phyloP scores from a whole-genome alignment of 1,140 invertebrate genomes.

The Rhyzopertha dominica region DNA sequence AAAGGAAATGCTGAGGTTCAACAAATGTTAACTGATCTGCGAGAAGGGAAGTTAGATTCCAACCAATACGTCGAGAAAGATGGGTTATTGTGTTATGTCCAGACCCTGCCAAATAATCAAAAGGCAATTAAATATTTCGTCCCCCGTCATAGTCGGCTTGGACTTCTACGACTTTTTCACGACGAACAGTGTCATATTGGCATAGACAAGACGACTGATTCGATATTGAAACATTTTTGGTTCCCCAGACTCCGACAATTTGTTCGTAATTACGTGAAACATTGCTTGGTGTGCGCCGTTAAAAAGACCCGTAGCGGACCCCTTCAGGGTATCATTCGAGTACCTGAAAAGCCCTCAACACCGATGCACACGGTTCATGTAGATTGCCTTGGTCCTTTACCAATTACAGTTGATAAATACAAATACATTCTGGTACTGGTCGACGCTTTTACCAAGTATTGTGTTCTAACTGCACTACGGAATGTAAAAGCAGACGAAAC shows the following conservation, averaged over 20 bases:
- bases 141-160: background rate
- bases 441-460: conserved; percentile 15
- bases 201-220: background rate
- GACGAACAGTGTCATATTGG: conserved; percentile 4
- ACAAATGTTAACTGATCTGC: background rate
- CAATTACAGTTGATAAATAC: conserved; percentile 18
- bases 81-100: background rate
- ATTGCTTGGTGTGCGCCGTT: conserved; percentile 30
- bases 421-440: conserved; percentile 8
- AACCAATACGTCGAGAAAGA: conserved; percentile 2
- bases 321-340: conserved; percentile 8
- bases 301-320: conserved; percentile 18
- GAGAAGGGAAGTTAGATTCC: conserved; percentile 3
- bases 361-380: conserved; percentile 32
- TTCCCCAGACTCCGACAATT: conserved; percentile 25
- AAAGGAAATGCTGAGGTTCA: background rate
- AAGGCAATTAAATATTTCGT: background rate
- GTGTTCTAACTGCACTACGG: conserved; percentile 4
- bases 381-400: conserved; percentile 31
- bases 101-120: no score
- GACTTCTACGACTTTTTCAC: background rate
- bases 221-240: conserved; percentile 29
- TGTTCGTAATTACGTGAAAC: conserved; percentile 29
- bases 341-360: conserved; percentile 21
- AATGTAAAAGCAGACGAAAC: conserved; percentile 4